Percentiles rank a stretch among this genome's conserved stretches.
Evolutionary conservation across 1,140 invertebrate genomes (phyloP).

Genomic region (Phortica variegata): DNA sequence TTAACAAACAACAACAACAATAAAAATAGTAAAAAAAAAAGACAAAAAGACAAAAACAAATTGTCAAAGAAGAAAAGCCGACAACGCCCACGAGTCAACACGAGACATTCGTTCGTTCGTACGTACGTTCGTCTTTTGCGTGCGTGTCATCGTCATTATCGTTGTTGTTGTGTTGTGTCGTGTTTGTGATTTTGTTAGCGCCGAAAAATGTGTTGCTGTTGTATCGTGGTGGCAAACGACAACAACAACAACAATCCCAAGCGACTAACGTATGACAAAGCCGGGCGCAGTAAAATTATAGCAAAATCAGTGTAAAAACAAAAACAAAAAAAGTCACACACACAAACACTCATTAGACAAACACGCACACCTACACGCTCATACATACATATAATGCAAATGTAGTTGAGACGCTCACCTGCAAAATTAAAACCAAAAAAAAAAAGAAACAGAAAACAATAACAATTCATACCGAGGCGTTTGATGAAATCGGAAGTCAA

Average conservation of each 20-base stretch:
- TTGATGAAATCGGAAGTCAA: slow-evolving; percentile 26
- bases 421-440: neutral
- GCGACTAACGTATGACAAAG: neutral
- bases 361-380: slow-evolving; percentile 10
- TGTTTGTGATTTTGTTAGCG: too few relatives aligned
- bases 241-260: neutral
- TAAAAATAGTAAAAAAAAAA: too few relatives aligned
- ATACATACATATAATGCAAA: slow-evolving; percentile 14
- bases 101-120: too few relatives aligned
- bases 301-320: neutral
- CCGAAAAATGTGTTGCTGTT: too few relatives aligned
- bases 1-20: too few relatives aligned
- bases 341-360: slow-evolving; percentile 3
- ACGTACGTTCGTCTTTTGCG: too few relatives aligned
- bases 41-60: too few relatives aligned
- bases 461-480: neutral
- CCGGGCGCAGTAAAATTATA: neutral
- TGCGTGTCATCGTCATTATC: too few relatives aligned
- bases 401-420: neutral
- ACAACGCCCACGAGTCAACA: too few relatives aligned
- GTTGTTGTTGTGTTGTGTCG: too few relatives aligned
- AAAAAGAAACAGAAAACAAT: neutral
- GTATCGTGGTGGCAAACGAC: too few relatives aligned
- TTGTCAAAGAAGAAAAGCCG: too few relatives aligned
- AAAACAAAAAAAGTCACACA: slow-evolving; percentile 20